Conservation (phyloP, 2,113 vertebrate genomes). For the Leucoraja erinaceus region DNA sequence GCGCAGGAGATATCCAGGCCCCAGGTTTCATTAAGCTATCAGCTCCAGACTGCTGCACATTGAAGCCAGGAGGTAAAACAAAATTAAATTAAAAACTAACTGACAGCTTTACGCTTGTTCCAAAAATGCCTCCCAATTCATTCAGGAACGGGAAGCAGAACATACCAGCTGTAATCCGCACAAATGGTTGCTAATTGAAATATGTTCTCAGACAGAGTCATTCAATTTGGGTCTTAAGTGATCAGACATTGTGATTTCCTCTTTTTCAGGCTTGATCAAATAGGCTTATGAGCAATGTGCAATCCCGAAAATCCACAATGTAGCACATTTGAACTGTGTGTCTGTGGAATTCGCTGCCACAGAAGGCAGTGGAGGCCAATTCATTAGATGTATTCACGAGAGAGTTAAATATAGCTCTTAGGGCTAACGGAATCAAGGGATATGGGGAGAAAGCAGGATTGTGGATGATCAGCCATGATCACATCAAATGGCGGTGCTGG, state of each 20-base stretch:
- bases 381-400: too few relatives aligned
- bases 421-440: too few relatives aligned
- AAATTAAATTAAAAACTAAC: neutral
- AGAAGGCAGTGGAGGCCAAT: too few relatives aligned
- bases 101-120: neutral
- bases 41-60: neutral
- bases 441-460: too few relatives aligned
- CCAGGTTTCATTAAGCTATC: neutral
- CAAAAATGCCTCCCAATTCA: slow-evolving; percentile 50
- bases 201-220: slow-evolving; percentile 49
- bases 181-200: slow-evolving; percentile 49
- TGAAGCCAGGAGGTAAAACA: slow-evolving; percentile 15
- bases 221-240: slow-evolving; percentile 55
- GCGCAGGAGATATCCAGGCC: too few relatives aligned
- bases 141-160: slow-evolving; percentile 43
- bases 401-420: too few relatives aligned
- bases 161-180: slow-evolving; percentile 49
- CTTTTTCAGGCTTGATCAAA: slow-evolving; percentile 51
- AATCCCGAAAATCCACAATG: neutral
- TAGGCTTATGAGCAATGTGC: slow-evolving; percentile 54
- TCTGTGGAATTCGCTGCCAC: too few relatives aligned
- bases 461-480: too few relatives aligned
- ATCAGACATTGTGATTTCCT: slow-evolving; percentile 51
- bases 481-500: too few relatives aligned
- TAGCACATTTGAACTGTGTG: too few relatives aligned